Percentiles rank a stretch among this genome's conserved stretches.
Conservation (phyloP, 2,113 vertebrate genomes). For the Potamarius usumacintae region DNA sequence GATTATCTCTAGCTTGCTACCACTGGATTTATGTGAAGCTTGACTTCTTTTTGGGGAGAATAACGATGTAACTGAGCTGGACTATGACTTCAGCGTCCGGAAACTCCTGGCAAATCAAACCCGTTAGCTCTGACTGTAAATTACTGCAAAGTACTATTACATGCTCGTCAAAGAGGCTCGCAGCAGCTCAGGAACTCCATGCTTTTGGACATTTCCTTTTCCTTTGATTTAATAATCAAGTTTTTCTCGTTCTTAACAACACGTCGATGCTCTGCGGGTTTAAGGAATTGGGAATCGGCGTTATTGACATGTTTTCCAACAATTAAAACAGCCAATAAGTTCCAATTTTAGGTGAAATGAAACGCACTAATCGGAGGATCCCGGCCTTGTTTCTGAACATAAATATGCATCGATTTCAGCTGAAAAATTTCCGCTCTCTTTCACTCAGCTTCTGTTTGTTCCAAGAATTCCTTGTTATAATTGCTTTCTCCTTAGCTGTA, state of each 20-base stretch:
- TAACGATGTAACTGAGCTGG: neutral
- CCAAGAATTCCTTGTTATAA: slow-evolving; percentile 47
- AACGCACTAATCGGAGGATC: neutral
- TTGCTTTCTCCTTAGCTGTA: slow-evolving; percentile 47
- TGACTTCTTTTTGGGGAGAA: neutral
- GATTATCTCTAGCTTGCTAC: neutral
- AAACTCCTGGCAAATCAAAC: neutral
- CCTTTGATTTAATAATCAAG: neutral
- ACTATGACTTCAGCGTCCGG: neutral
- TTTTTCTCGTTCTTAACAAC: neutral
- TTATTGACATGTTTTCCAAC: neutral
- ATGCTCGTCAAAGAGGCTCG: neutral
- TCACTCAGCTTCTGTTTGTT: slow-evolving; percentile 36
- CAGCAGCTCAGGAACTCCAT: neutral
- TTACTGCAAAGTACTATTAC: neutral
- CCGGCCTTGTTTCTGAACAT: neutral
- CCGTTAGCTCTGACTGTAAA: neutral
- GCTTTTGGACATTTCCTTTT: neutral
- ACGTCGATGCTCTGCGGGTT: neutral
- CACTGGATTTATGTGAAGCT: neutral
- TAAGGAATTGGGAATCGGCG: neutral
- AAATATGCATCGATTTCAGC: neutral
- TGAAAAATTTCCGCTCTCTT: neutral
- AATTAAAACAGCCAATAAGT: neutral
- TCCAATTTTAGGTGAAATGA: neutral